Conservation (phyloP, 2,888 invertebrate species). For the Aquatica leii region DNA sequence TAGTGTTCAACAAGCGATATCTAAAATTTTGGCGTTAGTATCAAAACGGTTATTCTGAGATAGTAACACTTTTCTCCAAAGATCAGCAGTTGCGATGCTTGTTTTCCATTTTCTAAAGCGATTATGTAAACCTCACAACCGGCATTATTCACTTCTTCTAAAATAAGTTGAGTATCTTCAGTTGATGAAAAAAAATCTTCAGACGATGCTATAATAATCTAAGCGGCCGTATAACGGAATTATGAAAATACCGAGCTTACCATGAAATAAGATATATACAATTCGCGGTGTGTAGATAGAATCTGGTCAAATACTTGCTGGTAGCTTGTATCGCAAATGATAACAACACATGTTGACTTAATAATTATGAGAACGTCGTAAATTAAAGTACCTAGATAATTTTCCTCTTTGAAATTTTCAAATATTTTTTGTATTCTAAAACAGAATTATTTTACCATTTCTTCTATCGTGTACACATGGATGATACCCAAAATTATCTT, state of each 20-base stretch:
- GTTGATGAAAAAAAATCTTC: slow-evolving; percentile 73
- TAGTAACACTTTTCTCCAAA: slow-evolving; percentile 76
- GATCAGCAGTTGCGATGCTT: slow-evolving; percentile 71
- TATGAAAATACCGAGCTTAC: slow-evolving; percentile 52
- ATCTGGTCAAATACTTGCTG: slow-evolving; percentile 63
- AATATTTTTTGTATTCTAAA: slow-evolving; percentile 13
- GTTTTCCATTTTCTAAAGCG: slow-evolving; percentile 75
- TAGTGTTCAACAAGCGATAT: slow-evolving; percentile 73
- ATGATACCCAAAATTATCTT: not conserved
- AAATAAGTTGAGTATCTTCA: slow-evolving; percentile 65
- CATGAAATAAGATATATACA: slow-evolving; percentile 63
- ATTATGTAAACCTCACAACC: slow-evolving; percentile 78
- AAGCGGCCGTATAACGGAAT: slow-evolving; percentile 28
- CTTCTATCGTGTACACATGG: too few species aligned
- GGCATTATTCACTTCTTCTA: slow-evolving; percentile 67
- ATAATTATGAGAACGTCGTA: slow-evolving; percentile 53
- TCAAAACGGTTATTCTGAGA: too few species aligned
- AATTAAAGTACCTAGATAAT: slow-evolving; percentile 44
- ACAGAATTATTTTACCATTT: too few species aligned
- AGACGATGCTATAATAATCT: slow-evolving; percentile 68
- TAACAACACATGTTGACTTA: slow-evolving; percentile 62
- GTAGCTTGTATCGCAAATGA: slow-evolving; percentile 66
- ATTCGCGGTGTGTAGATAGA: slow-evolving; percentile 61
- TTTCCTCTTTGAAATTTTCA: slow-evolving; percentile 28
- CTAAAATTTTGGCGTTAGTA: too few species aligned